These are phyloP conservation scores for Falcaria lacertinaria DNA, from an alignment of 2,888 invertebrate species.

Conservation along the genomic window DNA sequence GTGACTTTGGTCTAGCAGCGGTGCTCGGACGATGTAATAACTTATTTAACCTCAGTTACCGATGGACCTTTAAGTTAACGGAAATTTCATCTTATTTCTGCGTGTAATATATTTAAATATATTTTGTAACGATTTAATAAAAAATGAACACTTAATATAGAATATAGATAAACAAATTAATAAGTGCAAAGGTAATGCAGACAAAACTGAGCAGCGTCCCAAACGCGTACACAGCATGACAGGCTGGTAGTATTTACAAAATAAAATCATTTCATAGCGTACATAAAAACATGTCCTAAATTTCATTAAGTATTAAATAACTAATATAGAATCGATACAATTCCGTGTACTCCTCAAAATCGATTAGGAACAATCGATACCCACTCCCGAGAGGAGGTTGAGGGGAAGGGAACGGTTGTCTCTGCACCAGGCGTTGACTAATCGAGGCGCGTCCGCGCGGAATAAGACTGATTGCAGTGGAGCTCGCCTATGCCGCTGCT, in stretches of 20 bases:
- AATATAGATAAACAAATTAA: no score
- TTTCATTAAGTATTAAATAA: no score
- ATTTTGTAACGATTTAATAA: no score
- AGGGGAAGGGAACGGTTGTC: conserved; percentile 63
- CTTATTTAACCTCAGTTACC: conserved; percentile 3
- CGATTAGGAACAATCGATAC: conserved; percentile 73
- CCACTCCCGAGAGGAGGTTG: conserved; percentile 53
- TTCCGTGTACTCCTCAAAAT: conserved; percentile 55
- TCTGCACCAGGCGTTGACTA: conserved; percentile 78
- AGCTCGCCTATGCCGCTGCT: conserved; percentile 71
- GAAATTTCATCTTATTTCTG: no score
- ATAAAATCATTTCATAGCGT: no score
- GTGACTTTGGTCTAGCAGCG: conserved; percentile 7
- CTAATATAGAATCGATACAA: conserved; percentile 51
- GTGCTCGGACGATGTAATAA: conserved; percentile 5
- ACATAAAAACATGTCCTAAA: no score
- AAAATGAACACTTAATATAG: no score
- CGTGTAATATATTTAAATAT: no score
- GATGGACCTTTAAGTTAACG: background rate
- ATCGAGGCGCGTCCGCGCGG: conserved; percentile 77
- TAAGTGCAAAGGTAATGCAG: no score
- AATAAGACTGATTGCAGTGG: conserved; percentile 76
- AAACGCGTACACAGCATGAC: no score
- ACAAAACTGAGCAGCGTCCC: no score
- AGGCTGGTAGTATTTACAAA: no score